phyloP scores from a whole-genome alignment of 2,888 invertebrate species.

The Megamerina dolium region DNA sequence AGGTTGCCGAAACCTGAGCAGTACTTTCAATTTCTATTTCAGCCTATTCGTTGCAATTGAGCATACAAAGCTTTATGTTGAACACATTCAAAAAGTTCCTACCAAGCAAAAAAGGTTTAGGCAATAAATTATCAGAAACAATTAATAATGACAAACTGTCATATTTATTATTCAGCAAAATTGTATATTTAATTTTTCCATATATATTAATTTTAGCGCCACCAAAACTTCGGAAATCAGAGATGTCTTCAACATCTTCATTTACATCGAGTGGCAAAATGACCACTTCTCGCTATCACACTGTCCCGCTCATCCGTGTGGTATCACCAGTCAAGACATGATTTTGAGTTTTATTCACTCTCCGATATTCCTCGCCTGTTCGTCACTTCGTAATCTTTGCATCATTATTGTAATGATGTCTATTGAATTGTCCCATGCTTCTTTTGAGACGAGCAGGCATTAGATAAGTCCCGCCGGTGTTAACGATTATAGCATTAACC shows the following conservation, averaged over 20 bases:
- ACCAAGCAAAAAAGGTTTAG: neutral
- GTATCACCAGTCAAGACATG: no score
- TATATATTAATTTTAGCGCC: conserved; percentile 7
- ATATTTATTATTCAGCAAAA: conserved; percentile 5
- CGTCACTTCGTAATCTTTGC: no score
- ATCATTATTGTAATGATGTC: no score
- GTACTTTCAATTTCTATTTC: neutral
- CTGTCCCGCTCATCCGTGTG: no score
- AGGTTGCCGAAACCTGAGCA: no score
- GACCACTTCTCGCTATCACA: no score
- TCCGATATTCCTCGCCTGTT: no score
- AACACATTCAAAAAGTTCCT: conserved; percentile 1
- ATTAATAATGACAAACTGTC: conserved; percentile 1
- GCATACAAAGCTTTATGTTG: conserved; percentile 1
- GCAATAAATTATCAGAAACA: neutral
- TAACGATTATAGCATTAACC: no score
- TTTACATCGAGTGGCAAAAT: conserved; percentile 10
- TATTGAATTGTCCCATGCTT: no score
- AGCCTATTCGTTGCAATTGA: neutral
- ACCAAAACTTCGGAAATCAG: conserved; percentile 8
- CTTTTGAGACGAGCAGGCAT: no score
- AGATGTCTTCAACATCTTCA: neutral
- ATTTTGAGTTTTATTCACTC: no score
- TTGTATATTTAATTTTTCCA: conserved; percentile 9
- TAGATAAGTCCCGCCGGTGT: no score